Base-by-base conservation (phyloP, 2,113 vertebrate genomes). In the Pachyramphus minor region DNA sequence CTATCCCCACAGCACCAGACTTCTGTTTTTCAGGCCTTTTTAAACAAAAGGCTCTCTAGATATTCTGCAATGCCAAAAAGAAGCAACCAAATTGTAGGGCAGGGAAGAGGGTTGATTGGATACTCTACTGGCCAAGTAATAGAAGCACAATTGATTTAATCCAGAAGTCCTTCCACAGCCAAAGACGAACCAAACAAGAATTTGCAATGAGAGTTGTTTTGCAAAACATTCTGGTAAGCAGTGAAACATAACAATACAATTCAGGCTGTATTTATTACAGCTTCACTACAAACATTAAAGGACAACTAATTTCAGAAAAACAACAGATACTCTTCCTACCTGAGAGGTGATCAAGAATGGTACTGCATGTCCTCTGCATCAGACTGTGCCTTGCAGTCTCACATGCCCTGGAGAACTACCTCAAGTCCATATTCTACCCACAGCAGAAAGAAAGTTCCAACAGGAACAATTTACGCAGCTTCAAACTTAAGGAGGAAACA, bases 341-440 rank as follows among this genome's bases (percentile, higher is more conserved):
- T 72, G 55, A 93, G 20, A 50, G 2, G 1, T 24, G 6, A 44
- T 9, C 0, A 0, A 68, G 27, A 23, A 22, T 5, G 1, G 5
- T 14, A 7, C 55, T 7, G 1, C 27, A 7, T 2, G 2, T 49
- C 25, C 77, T 33, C 3, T 4, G 8, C 4, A 52, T 23, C 37
- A 53, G 2, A 3, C 9, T 7, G 2, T 2, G 1, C 11, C 24
- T 41, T 27, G 14, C 5, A 47, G 3, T 31, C 53, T 49, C 24
- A 11, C 0, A 0, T 17, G 3, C 30, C 8, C 55, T 16, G 1
- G 13, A 78, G 50, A 37, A 24, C 14, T 8, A 4, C 35, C 16
- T 55, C 59, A 58, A 5, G 10, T 13, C 15, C 20, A 7, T 2
- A 3, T 17, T 27, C 68, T 69, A 69, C 18, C 6, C 39, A 52